Base-by-base conservation (phyloP, 2,888 invertebrate genomes). In the Cephus runcator region DNA sequence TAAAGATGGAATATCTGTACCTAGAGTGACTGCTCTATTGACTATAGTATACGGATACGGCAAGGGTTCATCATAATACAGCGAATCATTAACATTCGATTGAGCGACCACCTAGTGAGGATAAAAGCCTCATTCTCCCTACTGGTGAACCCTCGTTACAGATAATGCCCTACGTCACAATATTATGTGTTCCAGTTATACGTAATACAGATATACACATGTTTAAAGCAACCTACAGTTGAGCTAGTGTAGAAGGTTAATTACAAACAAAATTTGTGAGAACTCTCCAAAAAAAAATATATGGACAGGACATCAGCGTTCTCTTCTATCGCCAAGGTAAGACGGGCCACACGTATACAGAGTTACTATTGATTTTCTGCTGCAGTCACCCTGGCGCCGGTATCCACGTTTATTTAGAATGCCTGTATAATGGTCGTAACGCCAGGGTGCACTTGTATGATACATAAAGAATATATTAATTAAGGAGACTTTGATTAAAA, bases 281-380 rank as follows among this genome's bases (percentile, higher is more conserved):
- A 15, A 15, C 4, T 9, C 23, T 56, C 1, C 9, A 23, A 56
- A 23, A 56, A 56, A 15, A 23, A 56, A 56, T 23, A 56, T 23
- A 23, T 56, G 1, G 0, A 56, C 23, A 23, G 56, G 23, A 56
- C 56, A 6, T 56, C 56, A 15, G 23, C 56, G 23, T 56, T 56
- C 23, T 71, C 71, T 31, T 23, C 12, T 34, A 23, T 71, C 31
- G 71, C 71, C 33, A 71, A 71, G 71, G 85, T 83, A 85, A 86
- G 83, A 85, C 74, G 81, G 76, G 81, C 80, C 84, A 87, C 88
- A 90, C 90, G 89, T 77, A 75, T 75, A 69, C 77, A 31, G 71
- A 71, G 71, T 71, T 34, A n/a, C 83, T 90, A 90, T 90, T 90
- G 90, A 90, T 90, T 90, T 90, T 89, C 86, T 83, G 80, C 85